Conservation (phyloP, 2,113 vertebrate genomes). For the Microcebus murinus region DNA sequence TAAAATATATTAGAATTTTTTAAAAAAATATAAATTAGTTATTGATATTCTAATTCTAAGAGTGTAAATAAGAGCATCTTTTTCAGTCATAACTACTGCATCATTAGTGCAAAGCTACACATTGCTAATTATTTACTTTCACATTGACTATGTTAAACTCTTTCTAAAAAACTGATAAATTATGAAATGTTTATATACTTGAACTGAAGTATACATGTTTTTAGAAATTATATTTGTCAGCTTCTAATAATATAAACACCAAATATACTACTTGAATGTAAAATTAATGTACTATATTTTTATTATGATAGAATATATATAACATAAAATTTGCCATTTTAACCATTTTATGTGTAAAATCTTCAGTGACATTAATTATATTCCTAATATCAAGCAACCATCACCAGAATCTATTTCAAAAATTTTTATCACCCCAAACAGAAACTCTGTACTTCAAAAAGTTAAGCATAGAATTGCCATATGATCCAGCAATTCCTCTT, state of each 20-base stretch:
- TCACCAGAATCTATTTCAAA: neutral
- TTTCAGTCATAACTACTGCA: neutral
- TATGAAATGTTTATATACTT: constrained; percentile 45
- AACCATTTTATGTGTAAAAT: neutral
- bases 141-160: neutral
- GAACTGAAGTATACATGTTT: neutral
- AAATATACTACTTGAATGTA: neutral
- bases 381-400: neutral
- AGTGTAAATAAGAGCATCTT: neutral
- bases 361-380: neutral
- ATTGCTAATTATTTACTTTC: neutral
- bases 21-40: neutral
- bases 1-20: neutral
- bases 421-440: neutral
- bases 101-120: neutral
- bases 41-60: neutral
- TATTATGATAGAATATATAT: neutral
- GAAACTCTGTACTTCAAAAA: neutral
- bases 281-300: constrained; percentile 4
- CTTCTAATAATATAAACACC: neutral
- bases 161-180: constrained; percentile 2
- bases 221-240: constrained; percentile 57
- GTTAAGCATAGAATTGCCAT: neutral
- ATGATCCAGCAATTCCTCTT: neutral
- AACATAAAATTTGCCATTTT: neutral